Conservation (phyloP, 37 sponge, comb jelly and placozoan species). For the Agelas oroides region DNA sequence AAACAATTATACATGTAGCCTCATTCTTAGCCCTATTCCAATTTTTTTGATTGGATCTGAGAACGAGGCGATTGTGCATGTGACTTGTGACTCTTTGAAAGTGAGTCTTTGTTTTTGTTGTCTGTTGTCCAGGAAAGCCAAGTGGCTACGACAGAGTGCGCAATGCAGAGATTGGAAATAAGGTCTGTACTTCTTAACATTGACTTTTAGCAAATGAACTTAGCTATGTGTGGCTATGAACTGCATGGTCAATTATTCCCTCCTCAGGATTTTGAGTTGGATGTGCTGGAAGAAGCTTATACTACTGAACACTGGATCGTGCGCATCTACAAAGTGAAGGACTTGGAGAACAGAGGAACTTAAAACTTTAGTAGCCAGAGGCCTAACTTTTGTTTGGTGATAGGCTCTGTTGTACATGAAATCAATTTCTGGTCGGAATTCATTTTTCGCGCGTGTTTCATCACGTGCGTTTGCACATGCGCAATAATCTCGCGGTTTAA, state of each 20-base stretch:
- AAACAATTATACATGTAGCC: neutral
- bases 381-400: too few relatives aligned
- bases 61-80: too few relatives aligned
- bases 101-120: neutral
- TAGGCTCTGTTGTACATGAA: too few relatives aligned
- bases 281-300: slow-evolving; percentile 99
- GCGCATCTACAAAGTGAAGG: slow-evolving; percentile 98
- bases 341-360: slow-evolving; percentile 87
- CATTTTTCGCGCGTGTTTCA: too few relatives aligned
- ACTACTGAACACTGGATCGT: slow-evolving; percentile 99
- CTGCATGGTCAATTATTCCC: too few relatives aligned
- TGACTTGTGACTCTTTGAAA: neutral
- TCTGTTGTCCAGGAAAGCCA: slow-evolving; percentile 76
- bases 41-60: too few relatives aligned
- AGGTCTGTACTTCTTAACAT: slow-evolving; percentile 57
- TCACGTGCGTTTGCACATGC: too few relatives aligned
- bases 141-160: slow-evolving; percentile 97
- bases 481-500: too few relatives aligned
- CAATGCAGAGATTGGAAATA: slow-evolving; percentile 99
- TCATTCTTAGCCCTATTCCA: too few relatives aligned
- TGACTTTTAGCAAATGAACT: too few relatives aligned
- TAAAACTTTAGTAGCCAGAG: neutral
- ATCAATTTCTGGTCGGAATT: too few relatives aligned
- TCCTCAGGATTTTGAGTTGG: slow-evolving; percentile 93
- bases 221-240: too few relatives aligned